These are phyloP conservation scores for Thamnophis elegans DNA, from an alignment of 2,797 vertebrate species.

Conservation along the genomic window DNA sequence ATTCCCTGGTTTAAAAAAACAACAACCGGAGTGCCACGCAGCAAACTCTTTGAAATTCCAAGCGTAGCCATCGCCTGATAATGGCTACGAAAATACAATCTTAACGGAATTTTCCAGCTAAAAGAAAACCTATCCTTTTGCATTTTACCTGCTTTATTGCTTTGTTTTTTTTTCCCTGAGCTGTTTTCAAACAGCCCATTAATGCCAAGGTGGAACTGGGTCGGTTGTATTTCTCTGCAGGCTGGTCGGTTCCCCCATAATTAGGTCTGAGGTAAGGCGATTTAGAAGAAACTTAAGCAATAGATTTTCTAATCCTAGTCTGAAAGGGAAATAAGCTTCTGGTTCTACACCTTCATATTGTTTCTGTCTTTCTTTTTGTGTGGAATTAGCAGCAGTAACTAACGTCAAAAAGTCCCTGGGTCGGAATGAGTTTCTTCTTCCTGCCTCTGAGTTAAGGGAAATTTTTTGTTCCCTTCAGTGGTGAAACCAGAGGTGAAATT, in stretches of 20 bases:
- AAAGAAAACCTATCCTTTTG: not conserved
- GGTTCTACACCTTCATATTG: not conserved
- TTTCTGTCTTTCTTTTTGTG: constrained; percentile 5
- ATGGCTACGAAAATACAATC: not conserved
- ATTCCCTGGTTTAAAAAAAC: not conserved
- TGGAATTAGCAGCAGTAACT: constrained; percentile 10
- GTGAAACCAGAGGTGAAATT: not conserved
- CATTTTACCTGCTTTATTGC: not conserved
- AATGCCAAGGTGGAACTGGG: constrained; percentile 4
- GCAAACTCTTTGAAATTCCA: not conserved
- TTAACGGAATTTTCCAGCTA: constrained; percentile 1
- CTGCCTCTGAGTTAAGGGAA: not conserved
- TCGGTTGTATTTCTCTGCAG: not conserved
- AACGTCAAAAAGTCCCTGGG: not conserved
- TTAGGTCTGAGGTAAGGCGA: constrained; percentile 14
- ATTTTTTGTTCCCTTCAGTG: not conserved
- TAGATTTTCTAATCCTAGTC: constrained; percentile 29
- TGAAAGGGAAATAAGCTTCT: accelerated
- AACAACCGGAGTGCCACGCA: not conserved
- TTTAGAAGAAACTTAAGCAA: constrained; percentile 15
- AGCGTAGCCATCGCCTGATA: not conserved
- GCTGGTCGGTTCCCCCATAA: not conserved
- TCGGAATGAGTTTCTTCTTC: not conserved
- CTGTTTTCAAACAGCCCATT: constrained; percentile 13
- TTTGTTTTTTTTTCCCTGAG: constrained; percentile 2